These are phyloP conservation scores for Pycnomerus fuliginosus DNA, from an alignment of 2,888 invertebrate genomes.

Conservation along the genomic window DNA sequence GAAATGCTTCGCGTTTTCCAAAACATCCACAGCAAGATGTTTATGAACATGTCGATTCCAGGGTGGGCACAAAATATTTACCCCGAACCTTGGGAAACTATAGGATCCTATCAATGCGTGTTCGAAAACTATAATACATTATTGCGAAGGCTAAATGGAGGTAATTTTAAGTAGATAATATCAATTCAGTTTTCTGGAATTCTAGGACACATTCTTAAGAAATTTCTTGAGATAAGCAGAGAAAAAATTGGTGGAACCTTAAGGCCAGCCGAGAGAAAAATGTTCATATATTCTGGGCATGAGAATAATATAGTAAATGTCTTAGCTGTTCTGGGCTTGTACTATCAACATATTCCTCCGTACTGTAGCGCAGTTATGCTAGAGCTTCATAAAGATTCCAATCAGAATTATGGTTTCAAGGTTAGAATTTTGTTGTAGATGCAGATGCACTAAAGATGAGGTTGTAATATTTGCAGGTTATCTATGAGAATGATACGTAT, in stretches of 20 bases:
- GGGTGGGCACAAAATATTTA: constrained; percentile 40
- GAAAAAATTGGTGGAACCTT: constrained; percentile 30
- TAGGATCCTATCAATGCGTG: constrained; percentile 40
- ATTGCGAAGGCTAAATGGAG: constrained; percentile 43
- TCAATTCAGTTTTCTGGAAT: constrained; percentile 1
- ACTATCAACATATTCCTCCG: constrained; percentile 39
- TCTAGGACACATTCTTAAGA: constrained; percentile 22
- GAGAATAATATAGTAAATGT: constrained; percentile 55
- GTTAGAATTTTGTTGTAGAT: too few species aligned
- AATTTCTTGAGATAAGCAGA: constrained; percentile 13
- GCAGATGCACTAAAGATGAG: too few species aligned
- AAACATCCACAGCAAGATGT: constrained; percentile 30
- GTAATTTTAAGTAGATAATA: not conserved
- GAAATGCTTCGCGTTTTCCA: constrained; percentile 24
- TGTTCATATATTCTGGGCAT: constrained; percentile 53
- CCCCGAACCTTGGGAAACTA: constrained; percentile 37
- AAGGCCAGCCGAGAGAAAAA: constrained; percentile 28
- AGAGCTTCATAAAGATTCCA: constrained; percentile 24
- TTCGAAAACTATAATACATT: constrained; percentile 37
- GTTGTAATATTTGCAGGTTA: constrained; percentile 26
- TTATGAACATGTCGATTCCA: constrained; percentile 38
- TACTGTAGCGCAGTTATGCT: constrained; percentile 23
- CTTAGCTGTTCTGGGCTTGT: constrained; percentile 50
- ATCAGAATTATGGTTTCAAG: constrained; percentile 29
- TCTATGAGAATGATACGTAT: constrained; percentile 24